Base-by-base conservation (phyloP, 2,888 invertebrate genomes). In the Aphrophora alni region DNA sequence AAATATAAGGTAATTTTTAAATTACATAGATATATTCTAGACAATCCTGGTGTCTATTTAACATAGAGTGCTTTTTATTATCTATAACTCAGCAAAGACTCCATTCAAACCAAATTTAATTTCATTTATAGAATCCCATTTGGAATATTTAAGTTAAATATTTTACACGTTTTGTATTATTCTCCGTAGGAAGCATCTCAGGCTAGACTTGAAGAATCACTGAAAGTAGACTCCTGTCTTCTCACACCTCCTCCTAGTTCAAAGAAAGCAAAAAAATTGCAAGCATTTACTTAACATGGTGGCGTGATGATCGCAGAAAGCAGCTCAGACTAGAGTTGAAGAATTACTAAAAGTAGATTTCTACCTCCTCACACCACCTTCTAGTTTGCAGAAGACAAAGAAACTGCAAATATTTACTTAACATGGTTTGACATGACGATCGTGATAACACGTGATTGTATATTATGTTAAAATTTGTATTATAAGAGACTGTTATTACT, bases 201-300 rank as follows among this genome's bases (percentile, higher is more conserved):
- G 21, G 59, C 59, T 21, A 59, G 21, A 21, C 59, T 59, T 21
- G 59, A 59, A 59, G 59, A 59, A 59, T 21, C 59, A 21, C 3
- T 59, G 21, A 59, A 59, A 59, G 44, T 44, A 44, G 59, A 59
- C 33, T 82, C 77, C 8, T 82, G 81, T 27, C 80, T 84, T 38
- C 78, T 84, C 72, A 89, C 89, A 4, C 89, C 89, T 21, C 89
- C 89, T 0, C 88, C 88, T 51, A 89, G 89, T 83, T 87, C 87
- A 84, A 88, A 88, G 85, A 89, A 89, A 59, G 21, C 59, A 59
- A n/a, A 2, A 7, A 59, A 59, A 5, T 21, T 12, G 14, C 59
- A 59, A 59, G 21, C 59, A 21, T 59, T 59, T 59, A 44, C 44
- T 44, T 44, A 14, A 44, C 5, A 14, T 44, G 14, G n/a, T 59